phyloP scores from a whole-genome alignment of 2,113 vertebrate genomes.

The Scartelaos histophorus region DNA sequence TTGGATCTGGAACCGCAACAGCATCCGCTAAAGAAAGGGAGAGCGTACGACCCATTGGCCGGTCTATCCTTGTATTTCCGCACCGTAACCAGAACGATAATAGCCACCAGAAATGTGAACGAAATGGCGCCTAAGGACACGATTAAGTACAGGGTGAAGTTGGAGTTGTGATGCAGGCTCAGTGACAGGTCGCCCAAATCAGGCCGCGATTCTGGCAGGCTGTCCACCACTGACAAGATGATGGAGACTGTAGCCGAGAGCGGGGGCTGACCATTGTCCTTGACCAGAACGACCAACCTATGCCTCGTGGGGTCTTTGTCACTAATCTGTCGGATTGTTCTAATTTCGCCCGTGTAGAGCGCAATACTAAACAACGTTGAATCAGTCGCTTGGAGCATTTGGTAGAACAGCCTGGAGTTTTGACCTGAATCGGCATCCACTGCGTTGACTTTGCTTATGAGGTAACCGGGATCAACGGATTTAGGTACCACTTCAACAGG shows the following conservation, averaged over 20 bases:
- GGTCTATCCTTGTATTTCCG: conserved; percentile 73
- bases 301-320: conserved; percentile 82
- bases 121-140: conserved; percentile 85
- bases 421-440: conserved; percentile 81
- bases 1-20: conserved; percentile 67
- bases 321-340: conserved; percentile 81
- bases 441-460: conserved; percentile 78
- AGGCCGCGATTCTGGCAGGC: conserved; percentile 80
- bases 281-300: conserved; percentile 81
- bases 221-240: conserved; percentile 87
- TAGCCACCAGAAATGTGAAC: conserved; percentile 85
- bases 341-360: conserved; percentile 80
- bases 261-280: conserved; percentile 85
- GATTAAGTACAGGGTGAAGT: conserved; percentile 83
- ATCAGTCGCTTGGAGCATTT: conserved; percentile 81
- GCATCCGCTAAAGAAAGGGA: conserved; percentile 52
- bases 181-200: conserved; percentile 82
- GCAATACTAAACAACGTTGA: conserved; percentile 81
- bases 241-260: conserved; percentile 89
- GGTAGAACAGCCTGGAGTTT: conserved; percentile 84
- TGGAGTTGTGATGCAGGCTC: conserved; percentile 73
- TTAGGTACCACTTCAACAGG: conserved; percentile 74
- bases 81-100: conserved; percentile 81
- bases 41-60: conserved; percentile 56
- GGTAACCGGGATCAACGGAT: conserved; percentile 77